These are phyloP conservation scores for Marasmarcha lunaedactyla DNA, from an alignment of 2,888 invertebrate genomes.

Conservation along the genomic window DNA sequence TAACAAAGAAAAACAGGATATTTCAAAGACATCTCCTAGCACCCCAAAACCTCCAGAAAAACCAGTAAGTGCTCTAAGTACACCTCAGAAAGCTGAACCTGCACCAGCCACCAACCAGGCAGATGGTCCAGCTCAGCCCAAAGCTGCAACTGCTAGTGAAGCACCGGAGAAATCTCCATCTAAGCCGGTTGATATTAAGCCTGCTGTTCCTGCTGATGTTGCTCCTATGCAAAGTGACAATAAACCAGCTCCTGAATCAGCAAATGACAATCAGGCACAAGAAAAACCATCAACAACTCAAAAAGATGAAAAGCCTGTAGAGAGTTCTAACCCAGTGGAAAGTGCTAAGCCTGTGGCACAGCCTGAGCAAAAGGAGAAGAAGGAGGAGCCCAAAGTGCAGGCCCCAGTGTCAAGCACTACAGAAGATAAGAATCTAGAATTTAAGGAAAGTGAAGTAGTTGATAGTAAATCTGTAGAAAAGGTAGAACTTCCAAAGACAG, in stretches of 20 bases:
- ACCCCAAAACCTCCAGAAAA: constrained; percentile 59
- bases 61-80: constrained; percentile 30
- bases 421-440: constrained; percentile 31
- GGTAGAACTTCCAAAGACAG: constrained; percentile 19
- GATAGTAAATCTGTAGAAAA: constrained; percentile 1
- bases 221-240: constrained; percentile 51
- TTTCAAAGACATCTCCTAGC: constrained; percentile 56
- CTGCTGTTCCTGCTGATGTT: constrained; percentile 45
- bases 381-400: constrained; percentile 32
- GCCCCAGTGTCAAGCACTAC: constrained; percentile 18
- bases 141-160: constrained; percentile 49
- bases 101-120: constrained; percentile 27
- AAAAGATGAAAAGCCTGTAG: constrained; percentile 29
- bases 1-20: constrained; percentile 54
- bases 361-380: constrained; percentile 37
- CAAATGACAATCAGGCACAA: constrained; percentile 41
- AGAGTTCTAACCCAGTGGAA: constrained; percentile 33
- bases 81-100: constrained; percentile 45
- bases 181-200: constrained; percentile 47
- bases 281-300: constrained; percentile 30
- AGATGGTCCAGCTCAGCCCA: constrained; percentile 40
- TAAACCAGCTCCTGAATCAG: constrained; percentile 50
- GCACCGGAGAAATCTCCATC: constrained; percentile 46
- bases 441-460: constrained; percentile 6
- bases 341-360: constrained; percentile 30